These are phyloP conservation scores for Meta bourneti DNA, from an alignment of 2,888 invertebrate species.

Conservation along the genomic window DNA sequence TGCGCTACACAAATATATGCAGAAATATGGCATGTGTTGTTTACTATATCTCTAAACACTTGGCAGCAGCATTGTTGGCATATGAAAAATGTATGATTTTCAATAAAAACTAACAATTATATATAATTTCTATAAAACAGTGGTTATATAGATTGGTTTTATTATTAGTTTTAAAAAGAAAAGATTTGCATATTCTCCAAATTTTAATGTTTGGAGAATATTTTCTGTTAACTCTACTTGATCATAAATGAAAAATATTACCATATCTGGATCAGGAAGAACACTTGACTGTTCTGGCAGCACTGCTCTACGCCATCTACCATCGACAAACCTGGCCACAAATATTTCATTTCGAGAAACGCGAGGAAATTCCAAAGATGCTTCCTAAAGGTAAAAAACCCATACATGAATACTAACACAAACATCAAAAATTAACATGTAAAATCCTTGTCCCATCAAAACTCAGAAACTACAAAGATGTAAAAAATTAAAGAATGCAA, in stretches of 20 bases:
- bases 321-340: constrained; percentile 60
- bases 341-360: constrained; percentile 5
- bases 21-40: too few species aligned
- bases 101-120: too few species aligned
- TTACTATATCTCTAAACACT: too few species aligned
- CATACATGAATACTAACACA: background rate
- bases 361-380: background rate
- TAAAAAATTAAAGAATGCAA: too few species aligned
- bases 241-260: background rate
- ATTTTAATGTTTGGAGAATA: too few species aligned
- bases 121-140: too few species aligned
- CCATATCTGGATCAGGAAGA: constrained; percentile 21
- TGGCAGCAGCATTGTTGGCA: too few species aligned
- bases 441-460: background rate
- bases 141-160: too few species aligned
- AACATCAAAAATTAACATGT: background rate
- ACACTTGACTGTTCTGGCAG: constrained; percentile 5
- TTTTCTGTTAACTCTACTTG: background rate
- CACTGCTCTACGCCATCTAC: constrained; percentile 50
- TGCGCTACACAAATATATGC: too few species aligned
- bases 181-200: too few species aligned
- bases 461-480: background rate
- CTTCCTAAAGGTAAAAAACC: constrained; percentile 17
- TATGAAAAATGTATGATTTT: too few species aligned
- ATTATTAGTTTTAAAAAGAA: background rate